Evolutionary conservation across 1,140 invertebrate species (phyloP), one percentile per base, ranked within the genome.

Genomic region (Prorops nasuta): DNA sequence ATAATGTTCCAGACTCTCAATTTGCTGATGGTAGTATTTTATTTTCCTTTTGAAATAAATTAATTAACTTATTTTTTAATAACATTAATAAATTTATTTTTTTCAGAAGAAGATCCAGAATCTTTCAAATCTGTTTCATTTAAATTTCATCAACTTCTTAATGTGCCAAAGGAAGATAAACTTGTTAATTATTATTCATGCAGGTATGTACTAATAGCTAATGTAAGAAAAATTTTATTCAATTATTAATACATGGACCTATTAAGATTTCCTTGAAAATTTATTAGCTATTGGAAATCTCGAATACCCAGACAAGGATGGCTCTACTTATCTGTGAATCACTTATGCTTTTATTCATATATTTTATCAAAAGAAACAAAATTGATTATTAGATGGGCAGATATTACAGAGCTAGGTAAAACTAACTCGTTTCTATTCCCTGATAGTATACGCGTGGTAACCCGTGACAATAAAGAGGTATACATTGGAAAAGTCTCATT

Each of bases 331-430:
- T 96, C 94, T 39, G 86, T 98, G 36, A 94, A 96, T 69, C 92
- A 97, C 72, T 81, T 97, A 64, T 97, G 93, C 69, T 99, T 98
- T 77, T 92, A 98, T 76, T 92, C 94, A 3, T 96, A 93, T 64
- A 88, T 98, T 64, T 83, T 98, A 69, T 93, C 94, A 14, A 87
- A 86, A 50, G 92, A 97, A 72, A 92, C 89, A 6, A 92, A 92
- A 67, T 79, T 98, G 16, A 86, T 90, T 49, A 84, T 98, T 36
- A 80, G 93, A 67, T 90, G 91, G 91, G 85, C 87, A 45, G 88
- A 91, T 59, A 85, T 92, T 16, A 85, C 82, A 0, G 84, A 83
- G 60, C 73, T 94, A 8, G 83, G 84, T 21, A 89, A 86, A 74
- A 90, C 83, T 10, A 90, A 87, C 70, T 87, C 86, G 54, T 62